These are phyloP conservation scores for Pediacus dermestoides DNA, from an alignment of 2,888 invertebrate genomes.

Conservation along the genomic window DNA sequence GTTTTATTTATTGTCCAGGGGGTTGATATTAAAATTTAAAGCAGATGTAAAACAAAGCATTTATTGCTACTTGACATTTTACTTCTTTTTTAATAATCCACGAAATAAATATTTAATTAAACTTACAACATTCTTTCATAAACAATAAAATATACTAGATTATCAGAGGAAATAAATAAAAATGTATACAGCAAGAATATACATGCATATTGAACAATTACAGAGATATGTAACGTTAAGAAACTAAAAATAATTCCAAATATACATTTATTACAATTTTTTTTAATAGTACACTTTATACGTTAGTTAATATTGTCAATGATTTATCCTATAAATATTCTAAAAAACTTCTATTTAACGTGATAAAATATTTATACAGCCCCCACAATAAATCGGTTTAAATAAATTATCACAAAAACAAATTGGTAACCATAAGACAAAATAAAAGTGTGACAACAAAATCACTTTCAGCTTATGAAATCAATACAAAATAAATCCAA, in stretches of 20 bases:
- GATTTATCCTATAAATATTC: conserved; percentile 15
- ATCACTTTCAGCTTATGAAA: not conserved
- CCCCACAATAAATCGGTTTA: conserved; percentile 1
- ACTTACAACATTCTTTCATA: conserved; percentile 3
- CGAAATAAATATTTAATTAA: conserved; percentile 1
- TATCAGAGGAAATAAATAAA: conserved; percentile 4
- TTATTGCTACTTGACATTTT: conserved; percentile 4
- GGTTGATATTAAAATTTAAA: too few species aligned
- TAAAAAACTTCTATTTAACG: too few species aligned
- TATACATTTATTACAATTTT: conserved; percentile 8
- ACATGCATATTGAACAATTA: too few species aligned
- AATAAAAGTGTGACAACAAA: conserved; percentile 1
- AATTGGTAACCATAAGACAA: too few species aligned
- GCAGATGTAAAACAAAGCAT: conserved; percentile 5
- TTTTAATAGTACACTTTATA: not conserved
- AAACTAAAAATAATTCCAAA: conserved; percentile 3
- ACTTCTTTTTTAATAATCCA: conserved; percentile 1
- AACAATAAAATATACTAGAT: not conserved
- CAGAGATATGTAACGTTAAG: too few species aligned
- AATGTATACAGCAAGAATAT: too few species aligned
- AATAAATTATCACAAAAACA: conserved; percentile 4
- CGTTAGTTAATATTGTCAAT: conserved; percentile 23
- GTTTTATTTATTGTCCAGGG: too few species aligned
- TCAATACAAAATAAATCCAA: too few species aligned
- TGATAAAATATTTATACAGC: too few species aligned